phyloP scores from a whole-genome alignment of 2,888 invertebrate species.

The Drosophila silvestris region DNA sequence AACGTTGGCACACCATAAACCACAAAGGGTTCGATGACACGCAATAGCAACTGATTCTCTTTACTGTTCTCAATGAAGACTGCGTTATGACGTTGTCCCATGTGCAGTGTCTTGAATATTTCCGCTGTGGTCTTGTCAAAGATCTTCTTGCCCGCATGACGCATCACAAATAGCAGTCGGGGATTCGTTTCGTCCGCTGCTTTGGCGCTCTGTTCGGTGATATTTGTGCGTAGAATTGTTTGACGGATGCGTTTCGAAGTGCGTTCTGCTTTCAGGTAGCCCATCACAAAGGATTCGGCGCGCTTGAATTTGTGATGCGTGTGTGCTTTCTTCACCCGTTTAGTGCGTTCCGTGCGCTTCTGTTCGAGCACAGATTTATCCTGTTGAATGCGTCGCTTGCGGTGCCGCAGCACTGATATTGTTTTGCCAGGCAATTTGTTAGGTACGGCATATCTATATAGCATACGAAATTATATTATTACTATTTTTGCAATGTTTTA shows the following conservation, averaged over 20 bases:
- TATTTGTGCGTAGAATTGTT: slow-evolving; percentile 73
- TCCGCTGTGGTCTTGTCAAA: slow-evolving; percentile 83
- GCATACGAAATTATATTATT: background rate
- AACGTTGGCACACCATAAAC: slow-evolving; percentile 83
- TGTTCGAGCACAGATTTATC: slow-evolving; percentile 82
- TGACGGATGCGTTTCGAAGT: slow-evolving; percentile 82
- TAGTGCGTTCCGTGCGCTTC: slow-evolving; percentile 77
- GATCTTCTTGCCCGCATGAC: slow-evolving; percentile 84
- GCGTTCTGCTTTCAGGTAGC: slow-evolving; percentile 83
- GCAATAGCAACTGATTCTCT: slow-evolving; percentile 83
- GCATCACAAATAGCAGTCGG: slow-evolving; percentile 83
- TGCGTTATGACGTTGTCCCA: slow-evolving; percentile 79
- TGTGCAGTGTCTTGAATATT: slow-evolving; percentile 76
- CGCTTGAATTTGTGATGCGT: slow-evolving; percentile 83
- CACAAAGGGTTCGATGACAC: slow-evolving; percentile 84
- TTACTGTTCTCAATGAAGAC: slow-evolving; percentile 83
- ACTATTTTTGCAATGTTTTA: background rate
- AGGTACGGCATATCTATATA: slow-evolving; percentile 84
- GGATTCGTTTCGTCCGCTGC: slow-evolving; percentile 75
- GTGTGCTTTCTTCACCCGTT: slow-evolving; percentile 69
- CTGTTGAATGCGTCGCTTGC: slow-evolving; percentile 83
- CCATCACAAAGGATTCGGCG: slow-evolving; percentile 85
- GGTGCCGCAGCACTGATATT: slow-evolving; percentile 84
- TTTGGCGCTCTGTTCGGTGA: slow-evolving; percentile 66
- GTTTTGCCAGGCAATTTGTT: slow-evolving; percentile 85